Evolutionary conservation across 2,888 invertebrate species (phyloP), one percentile per base, ranked within the genome.

Genomic region (Chouioia cunea): DNA sequence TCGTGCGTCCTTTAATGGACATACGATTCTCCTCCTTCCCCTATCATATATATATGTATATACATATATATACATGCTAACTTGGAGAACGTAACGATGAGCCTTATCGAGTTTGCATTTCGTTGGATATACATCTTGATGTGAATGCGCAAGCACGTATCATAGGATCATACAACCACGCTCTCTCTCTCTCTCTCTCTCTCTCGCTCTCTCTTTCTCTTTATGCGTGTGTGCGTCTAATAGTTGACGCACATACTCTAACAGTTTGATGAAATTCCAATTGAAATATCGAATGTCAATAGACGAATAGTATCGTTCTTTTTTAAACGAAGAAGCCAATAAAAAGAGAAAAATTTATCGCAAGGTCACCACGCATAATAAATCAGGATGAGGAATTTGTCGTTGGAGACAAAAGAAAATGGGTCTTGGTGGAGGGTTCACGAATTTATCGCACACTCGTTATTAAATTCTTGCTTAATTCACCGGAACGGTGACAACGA

Each of bases 381-480:
- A 36, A 36, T 36, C 36, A 10, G 27, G 10, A 10, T 12, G 36
- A 10, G 36, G 36, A 3, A 36, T 36, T 36, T 3, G 36, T 8
- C 36, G 36, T n/a, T 12, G 36, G 36, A 12, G 6, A 36, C 36
- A 52, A 46, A 36, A 52, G 20, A 52, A 60, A 58, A 52, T 47
- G 46, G 22, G 53, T 52, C 6, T 27, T 6, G 27, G 6, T 6
- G 36, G 10, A 10, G 36, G 36, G 36, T 56, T 48, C 50, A 15
- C 59, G 59, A 65, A 36, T 65, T 59, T 70, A 70, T 70, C 22
- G 36, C 4, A 12, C 79, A 79, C 79, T 75, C 78, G 80, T 80
- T 83, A 82, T 82, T 83, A 82, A 82, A 83, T 82, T 83, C 81
- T 81, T 81, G 81, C 76, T 77, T 80, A 81, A 82, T 82, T 80